Evolutionary conservation across 2,797 vertebrate species (phyloP), one percentile per base, ranked within the genome.

Genomic region (Thunnus albacares): DNA sequence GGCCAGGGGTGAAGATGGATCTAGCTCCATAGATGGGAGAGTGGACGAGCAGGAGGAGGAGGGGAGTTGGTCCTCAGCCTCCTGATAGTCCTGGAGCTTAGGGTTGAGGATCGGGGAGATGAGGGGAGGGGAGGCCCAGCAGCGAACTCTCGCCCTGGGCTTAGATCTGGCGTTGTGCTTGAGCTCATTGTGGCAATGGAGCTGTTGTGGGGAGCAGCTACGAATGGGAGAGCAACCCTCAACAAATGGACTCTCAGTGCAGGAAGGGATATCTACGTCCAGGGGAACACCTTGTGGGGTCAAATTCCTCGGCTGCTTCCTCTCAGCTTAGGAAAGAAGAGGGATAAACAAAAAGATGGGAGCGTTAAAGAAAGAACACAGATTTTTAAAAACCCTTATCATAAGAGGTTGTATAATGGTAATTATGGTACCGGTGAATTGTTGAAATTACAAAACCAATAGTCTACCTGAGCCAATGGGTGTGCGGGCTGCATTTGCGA

Each of bases 151-250:
- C 18, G 93, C 66, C 67, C 89, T 91, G 52, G 81, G 81, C 51
- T 73, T 93, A 55, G 84, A 60, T 78, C 80, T 94, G 94, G 83
- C 92, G 43, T 53, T 95, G 95, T 83, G 96, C 28, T 71, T 78
- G 6, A 9, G 35, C 35, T 88, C 83, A 18, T 12, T 80, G 62
- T 83, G 75, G 63, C 79, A 65, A 5, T 80, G 86, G 45, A 74
- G 84, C 56, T 95, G 95, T 78, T 95, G 83, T 13, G 96, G 96
- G 64, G 97, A 98, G 71, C 93, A 96, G 69, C 94, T 97, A 71
- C 94, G 97, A 81, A 99, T 98, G 20, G 98, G 98, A 79, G 98
- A 99, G 89, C 97, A 99, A 26, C 98, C 98, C 82, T 99, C 98
- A 30, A 98, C 96, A 5, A 96, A 97, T 3, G 98, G 97, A 90